Conservation (phyloP, 2,113 vertebrate species). For the Carassius gibelio region DNA sequence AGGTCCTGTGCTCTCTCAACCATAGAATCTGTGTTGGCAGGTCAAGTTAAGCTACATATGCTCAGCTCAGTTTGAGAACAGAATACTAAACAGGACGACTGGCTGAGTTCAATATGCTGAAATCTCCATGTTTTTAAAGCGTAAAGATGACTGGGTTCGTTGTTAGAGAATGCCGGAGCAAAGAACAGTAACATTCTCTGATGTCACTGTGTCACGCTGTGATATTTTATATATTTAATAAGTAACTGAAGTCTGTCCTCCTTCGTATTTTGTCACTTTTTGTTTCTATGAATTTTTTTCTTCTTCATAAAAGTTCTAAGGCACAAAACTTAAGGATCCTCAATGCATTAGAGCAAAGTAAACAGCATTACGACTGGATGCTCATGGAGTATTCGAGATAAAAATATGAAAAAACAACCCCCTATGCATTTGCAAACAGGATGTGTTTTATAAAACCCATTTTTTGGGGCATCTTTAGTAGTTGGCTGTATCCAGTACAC, state of each 20-base stretch:
- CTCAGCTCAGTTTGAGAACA: conserved; percentile 13
- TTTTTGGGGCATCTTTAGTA: neutral
- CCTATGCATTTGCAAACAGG: conserved; percentile 3
- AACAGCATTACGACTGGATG: neutral
- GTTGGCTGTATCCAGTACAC: neutral
- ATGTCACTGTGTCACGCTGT: neutral
- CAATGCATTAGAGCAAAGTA: conserved; percentile 18
- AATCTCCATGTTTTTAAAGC: conserved; percentile 18
- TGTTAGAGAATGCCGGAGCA: neutral
- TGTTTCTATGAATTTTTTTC: neutral
- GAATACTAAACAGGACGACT: conserved; percentile 15
- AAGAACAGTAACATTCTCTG: neutral
- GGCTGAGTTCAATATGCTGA: conserved; percentile 13
- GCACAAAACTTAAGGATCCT: conserved; percentile 8
- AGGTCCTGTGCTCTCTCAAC: conserved; percentile 14
- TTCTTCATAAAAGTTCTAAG: neutral
- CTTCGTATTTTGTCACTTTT: neutral
- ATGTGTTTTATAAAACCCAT: neutral
- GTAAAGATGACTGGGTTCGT: neutral
- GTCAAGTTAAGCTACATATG: conserved; percentile 34
- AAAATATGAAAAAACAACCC: neutral
- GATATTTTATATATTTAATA: conserved; percentile 10
- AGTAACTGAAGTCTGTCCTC: neutral
- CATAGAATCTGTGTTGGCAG: conserved; percentile 25
- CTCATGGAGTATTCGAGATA: neutral